Evolutionary conservation across 2,113 vertebrate genomes (phyloP).

Genomic region (Nasalis larvatus): DNA sequence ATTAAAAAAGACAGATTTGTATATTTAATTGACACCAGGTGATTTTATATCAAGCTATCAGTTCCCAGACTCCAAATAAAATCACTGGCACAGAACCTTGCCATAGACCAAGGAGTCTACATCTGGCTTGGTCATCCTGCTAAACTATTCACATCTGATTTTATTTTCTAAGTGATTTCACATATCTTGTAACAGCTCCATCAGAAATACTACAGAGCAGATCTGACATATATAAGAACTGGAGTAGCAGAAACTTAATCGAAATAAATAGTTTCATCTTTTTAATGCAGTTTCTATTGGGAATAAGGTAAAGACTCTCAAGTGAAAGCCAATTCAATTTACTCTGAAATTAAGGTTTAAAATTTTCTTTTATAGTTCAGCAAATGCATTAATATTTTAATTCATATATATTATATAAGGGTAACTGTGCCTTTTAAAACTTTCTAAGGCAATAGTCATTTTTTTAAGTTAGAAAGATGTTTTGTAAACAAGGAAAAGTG

Average conservation of each 20-base stretch:
- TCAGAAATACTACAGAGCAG: constrained; percentile 32
- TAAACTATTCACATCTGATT: constrained; percentile 37
- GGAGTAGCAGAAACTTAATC: not conserved
- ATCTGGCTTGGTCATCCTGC: not conserved
- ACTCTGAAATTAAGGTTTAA: constrained; percentile 32
- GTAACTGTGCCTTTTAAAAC: constrained; percentile 39
- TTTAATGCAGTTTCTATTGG: constrained; percentile 29
- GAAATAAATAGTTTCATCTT: constrained; percentile 31
- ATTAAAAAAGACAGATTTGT: not conserved
- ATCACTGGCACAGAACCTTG: not conserved
- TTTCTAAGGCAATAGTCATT: constrained; percentile 53
- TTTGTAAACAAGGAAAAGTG: constrained; percentile 57
- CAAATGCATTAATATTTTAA: constrained; percentile 11
- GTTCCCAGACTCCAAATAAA: constrained; percentile 41
- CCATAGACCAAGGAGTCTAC: not conserved
- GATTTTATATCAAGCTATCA: not conserved
- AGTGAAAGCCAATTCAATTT: constrained; percentile 51
- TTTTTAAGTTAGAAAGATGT: constrained; percentile 60
- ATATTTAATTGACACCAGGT: constrained; percentile 12
- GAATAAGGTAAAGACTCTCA: constrained; percentile 36
- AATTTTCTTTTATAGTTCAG: constrained; percentile 58
- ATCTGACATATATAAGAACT: not conserved
- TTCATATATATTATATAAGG: not conserved
- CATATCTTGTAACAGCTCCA: not conserved
- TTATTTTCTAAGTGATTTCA: constrained; percentile 42